Evolutionary conservation across 2,113 vertebrate genomes (phyloP).

Genomic region (Tychaedon coryphoeus): DNA sequence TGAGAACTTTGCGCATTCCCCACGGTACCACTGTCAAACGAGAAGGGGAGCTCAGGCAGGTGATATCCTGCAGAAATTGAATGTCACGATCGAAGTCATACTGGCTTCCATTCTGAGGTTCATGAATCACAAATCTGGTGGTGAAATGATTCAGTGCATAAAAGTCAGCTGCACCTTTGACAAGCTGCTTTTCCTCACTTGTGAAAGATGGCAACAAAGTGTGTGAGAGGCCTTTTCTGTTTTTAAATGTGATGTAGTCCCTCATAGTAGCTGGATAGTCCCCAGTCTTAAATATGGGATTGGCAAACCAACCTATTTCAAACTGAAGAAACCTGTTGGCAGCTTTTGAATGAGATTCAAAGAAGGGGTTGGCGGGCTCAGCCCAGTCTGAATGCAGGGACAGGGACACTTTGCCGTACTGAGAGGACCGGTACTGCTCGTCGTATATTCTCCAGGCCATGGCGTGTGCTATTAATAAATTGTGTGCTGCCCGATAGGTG

Average conservation of each 20-base stretch:
- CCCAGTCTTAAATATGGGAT: slow-evolving; percentile 83
- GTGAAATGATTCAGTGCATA: slow-evolving; percentile 93
- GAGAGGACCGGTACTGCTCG: slow-evolving; percentile 57
- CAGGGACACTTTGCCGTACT: slow-evolving; percentile 81
- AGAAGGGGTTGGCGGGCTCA: slow-evolving; percentile 88
- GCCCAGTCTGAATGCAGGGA: slow-evolving; percentile 92
- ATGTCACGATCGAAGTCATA: slow-evolving; percentile 74
- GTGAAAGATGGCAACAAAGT: slow-evolving; percentile 81
- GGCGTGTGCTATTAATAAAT: slow-evolving; percentile 87
- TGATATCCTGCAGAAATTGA: slow-evolving; percentile 82
- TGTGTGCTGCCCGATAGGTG: slow-evolving; percentile 80
- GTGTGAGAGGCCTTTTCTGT: slow-evolving; percentile 52
- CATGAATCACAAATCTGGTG: slow-evolving; percentile 83
- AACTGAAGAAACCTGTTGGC: slow-evolving; percentile 86
- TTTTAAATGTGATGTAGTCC: slow-evolving; percentile 73
- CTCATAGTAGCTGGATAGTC: slow-evolving; percentile 81
- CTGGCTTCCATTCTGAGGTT: slow-evolving; percentile 55
- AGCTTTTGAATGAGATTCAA: slow-evolving; percentile 76
- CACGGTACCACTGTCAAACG: slow-evolving; percentile 84
- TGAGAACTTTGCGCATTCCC: slow-evolving; percentile 83
- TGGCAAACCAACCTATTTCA: slow-evolving; percentile 89
- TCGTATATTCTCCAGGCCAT: slow-evolving; percentile 86
- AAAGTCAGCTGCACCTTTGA: slow-evolving; percentile 86
- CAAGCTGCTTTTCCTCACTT: slow-evolving; percentile 70
- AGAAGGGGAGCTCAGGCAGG: slow-evolving; percentile 77